Evolutionary conservation across 2,888 invertebrate species (phyloP).

Genomic region (Rhorus exstirpatorius): DNA sequence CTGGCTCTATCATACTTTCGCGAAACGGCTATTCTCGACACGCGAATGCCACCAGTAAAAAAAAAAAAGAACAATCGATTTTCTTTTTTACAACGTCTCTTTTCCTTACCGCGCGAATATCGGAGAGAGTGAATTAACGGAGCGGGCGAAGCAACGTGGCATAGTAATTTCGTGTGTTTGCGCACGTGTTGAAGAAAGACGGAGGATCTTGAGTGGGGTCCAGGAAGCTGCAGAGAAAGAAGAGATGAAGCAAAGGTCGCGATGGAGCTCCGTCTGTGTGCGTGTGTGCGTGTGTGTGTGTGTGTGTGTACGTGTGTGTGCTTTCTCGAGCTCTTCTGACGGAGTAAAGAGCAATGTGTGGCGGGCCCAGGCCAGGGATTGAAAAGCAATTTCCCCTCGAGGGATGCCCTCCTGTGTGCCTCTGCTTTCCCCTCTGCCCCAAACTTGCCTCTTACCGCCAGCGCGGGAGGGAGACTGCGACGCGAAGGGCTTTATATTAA

Average conservation of each 20-base stretch:
- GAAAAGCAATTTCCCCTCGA: slow-evolving; percentile 86
- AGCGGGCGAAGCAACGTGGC: slow-evolving; percentile 34
- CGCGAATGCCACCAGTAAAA: slow-evolving; percentile 5
- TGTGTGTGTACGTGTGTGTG: slow-evolving; percentile 18
- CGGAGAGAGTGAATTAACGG: slow-evolving; percentile 61
- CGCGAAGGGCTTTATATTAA: slow-evolving; percentile 85
- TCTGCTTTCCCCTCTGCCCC: slow-evolving; percentile 9
- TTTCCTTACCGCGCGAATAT: slow-evolving; percentile 34
- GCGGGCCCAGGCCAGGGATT: slow-evolving; percentile 81
- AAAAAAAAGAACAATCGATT: slow-evolving; percentile 29
- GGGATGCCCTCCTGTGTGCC: slow-evolving; percentile 67
- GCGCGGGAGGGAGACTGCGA: slow-evolving; percentile 78
- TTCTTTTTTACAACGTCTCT: slow-evolving; percentile 9
- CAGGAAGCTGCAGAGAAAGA: slow-evolving; percentile 48
- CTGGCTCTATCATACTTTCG: slow-evolving; percentile 11
- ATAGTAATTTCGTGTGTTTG: slow-evolving; percentile 52
- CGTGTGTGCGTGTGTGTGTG: slow-evolving; percentile 22
- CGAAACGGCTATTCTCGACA: slow-evolving; percentile 1
- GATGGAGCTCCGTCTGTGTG: slow-evolving; percentile 29
- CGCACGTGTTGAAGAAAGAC: slow-evolving; percentile 31
- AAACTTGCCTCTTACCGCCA: slow-evolving; percentile 19
- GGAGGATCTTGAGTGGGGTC: slow-evolving; percentile 43
- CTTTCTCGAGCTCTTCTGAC: slow-evolving; percentile 44
- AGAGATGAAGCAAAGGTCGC: slow-evolving; percentile 58
- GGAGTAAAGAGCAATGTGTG: slow-evolving; percentile 71